phyloP scores from a whole-genome alignment of 1,140 invertebrate genomes.

The Anoplolepis gracilipes region DNA sequence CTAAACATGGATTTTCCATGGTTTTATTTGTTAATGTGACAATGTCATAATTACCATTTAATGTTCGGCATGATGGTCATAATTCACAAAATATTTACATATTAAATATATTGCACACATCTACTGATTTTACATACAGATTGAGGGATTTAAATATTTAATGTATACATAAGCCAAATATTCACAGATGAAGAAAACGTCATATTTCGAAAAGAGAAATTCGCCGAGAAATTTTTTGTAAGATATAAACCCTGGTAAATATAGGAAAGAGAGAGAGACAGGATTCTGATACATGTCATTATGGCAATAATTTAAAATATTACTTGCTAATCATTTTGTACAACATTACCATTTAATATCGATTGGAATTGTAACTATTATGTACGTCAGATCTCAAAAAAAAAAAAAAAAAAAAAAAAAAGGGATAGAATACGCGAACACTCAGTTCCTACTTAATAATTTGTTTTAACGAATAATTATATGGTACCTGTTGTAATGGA shows the following conservation, averaged over 20 bases:
- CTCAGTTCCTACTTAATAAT: constrained; percentile 43
- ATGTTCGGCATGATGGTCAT: constrained; percentile 19
- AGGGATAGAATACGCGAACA: constrained; percentile 19
- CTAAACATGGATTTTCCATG: constrained; percentile 9
- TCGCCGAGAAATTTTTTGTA: not conserved
- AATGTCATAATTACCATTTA: constrained; percentile 39
- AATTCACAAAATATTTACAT: not conserved
- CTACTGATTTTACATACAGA: constrained; percentile 9
- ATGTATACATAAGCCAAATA: not conserved
- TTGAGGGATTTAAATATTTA: constrained; percentile 22
- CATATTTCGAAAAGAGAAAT: not conserved
- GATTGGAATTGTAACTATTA: constrained; percentile 11
- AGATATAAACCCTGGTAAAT: constrained; percentile 5
- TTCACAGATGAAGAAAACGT: constrained; percentile 3
- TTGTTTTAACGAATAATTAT: constrained; percentile 45
- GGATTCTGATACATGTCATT: constrained; percentile 15
- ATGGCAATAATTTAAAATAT: not conserved
- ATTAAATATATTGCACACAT: constrained; percentile 7
- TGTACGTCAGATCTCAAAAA: constrained; percentile 1
- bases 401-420: constrained; percentile 12
- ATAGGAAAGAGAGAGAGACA: constrained; percentile 3
- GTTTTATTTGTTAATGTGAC: constrained; percentile 32
- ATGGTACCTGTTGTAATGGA: constrained; percentile 80
- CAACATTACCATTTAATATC: constrained; percentile 30
- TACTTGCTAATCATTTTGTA: constrained; percentile 39